phyloP scores from a whole-genome alignment of 2,888 invertebrate genomes.

The Limnephilus auricula region DNA sequence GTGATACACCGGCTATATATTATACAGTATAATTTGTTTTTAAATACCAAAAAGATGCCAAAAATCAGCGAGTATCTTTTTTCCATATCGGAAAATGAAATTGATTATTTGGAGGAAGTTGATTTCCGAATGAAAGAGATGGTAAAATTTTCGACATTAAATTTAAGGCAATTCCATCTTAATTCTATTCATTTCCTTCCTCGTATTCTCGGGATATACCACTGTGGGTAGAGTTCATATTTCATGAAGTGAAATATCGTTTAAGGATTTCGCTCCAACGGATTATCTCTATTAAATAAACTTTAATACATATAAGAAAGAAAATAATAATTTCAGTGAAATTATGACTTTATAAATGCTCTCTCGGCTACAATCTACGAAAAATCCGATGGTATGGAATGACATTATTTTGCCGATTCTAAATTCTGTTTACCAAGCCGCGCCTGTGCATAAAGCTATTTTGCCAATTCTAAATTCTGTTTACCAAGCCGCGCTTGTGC shows the following conservation, averaged over 20 bases:
- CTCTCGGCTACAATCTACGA: too few relatives aligned
- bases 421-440: too few relatives aligned
- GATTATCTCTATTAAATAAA: not conserved
- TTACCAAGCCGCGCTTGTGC: too few relatives aligned
- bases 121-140: not conserved
- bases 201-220: not conserved
- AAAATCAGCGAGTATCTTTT: not conserved
- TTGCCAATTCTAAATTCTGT: too few relatives aligned
- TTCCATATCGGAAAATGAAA: not conserved
- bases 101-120: not conserved
- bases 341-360: too few relatives aligned
- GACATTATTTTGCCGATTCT: too few relatives aligned
- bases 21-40: too few relatives aligned
- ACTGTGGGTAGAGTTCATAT: not conserved
- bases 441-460: too few relatives aligned
- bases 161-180: not conserved
- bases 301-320: too few relatives aligned
- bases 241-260: not conserved
- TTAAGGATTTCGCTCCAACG: not conserved
- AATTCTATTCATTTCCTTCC: not conserved
- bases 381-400: too few relatives aligned
- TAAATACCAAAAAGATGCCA: not conserved
- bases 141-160: not conserved
- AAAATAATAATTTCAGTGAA: too few relatives aligned
- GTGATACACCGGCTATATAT: not conserved